Conservation (phyloP, 1,140 invertebrate genomes). For the Lasioglossum albipes region DNA sequence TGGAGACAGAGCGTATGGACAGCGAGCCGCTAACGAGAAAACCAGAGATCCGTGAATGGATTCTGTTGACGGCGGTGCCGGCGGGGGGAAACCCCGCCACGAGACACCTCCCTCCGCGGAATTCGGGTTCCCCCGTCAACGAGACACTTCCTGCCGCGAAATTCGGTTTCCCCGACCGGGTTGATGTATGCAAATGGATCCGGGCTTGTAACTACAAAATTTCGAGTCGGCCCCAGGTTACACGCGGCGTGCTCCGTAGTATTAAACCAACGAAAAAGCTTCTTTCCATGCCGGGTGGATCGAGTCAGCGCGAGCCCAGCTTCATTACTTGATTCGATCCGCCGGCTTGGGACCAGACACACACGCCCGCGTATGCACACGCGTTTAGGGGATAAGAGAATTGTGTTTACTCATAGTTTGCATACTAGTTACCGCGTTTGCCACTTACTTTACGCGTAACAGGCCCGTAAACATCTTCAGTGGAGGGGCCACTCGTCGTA, state of each 20-base stretch:
- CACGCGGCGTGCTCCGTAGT: not conserved
- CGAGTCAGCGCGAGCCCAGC: not conserved
- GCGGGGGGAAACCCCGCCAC: not conserved
- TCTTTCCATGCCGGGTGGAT: not conserved
- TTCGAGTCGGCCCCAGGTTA: constrained; percentile 13
- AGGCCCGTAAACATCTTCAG: constrained; percentile 75
- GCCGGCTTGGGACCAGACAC: constrained; percentile 1
- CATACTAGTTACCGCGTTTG: constrained; percentile 73
- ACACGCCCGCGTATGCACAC: constrained; percentile 6
- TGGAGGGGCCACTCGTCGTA: constrained; percentile 62
- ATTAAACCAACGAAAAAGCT: constrained; percentile 21
- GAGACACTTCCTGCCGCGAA: constrained; percentile 19
- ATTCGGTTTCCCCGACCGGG: constrained; percentile 17
- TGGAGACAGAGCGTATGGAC: not conserved
- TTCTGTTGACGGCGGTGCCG: constrained; percentile 35
- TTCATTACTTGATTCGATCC: constrained; percentile 49
- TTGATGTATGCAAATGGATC: constrained; percentile 37
- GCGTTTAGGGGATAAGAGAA: constrained; percentile 70
- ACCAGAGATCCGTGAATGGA: constrained; percentile 40
- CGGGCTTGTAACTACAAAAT: constrained; percentile 30
- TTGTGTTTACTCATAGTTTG: constrained; percentile 78
- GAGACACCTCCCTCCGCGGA: constrained; percentile 15
- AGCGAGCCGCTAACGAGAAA: constrained; percentile 34
- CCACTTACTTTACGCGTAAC: constrained; percentile 68
- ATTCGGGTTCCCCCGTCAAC: constrained; percentile 20